Percentiles rank a stretch among this genome's conserved stretches.
These are phyloP conservation scores for Diphyllodes magnificus DNA, from an alignment of 2,113 vertebrate genomes.

Conservation along the genomic window DNA sequence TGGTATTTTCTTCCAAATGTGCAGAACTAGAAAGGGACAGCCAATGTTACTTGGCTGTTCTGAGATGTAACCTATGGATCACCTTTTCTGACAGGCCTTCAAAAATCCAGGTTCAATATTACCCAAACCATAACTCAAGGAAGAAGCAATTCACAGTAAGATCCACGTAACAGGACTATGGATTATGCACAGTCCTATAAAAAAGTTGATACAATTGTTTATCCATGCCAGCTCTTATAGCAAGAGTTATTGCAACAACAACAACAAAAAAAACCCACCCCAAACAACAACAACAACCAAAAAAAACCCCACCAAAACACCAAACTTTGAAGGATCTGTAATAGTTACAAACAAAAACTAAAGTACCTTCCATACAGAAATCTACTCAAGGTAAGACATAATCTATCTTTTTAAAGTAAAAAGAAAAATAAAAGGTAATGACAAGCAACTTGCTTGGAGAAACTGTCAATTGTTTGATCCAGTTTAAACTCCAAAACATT, in stretches of 20 bases:
- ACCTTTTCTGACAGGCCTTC: neutral
- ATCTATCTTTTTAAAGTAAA: neutral
- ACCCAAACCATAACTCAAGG: neutral
- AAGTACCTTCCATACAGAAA: neutral
- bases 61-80: neutral
- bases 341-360: neutral
- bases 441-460: neutral
- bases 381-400: neutral
- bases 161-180: neutral
- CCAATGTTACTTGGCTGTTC: neutral
- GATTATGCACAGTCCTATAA: neutral
- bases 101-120: neutral
- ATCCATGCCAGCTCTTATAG: neutral
- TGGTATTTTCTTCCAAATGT: neutral
- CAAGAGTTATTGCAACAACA: neutral
- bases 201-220: neutral
- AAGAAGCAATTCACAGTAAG: neutral
- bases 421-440: neutral
- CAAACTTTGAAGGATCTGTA: neutral
- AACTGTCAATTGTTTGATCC: neutral
- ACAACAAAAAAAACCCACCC: neutral
- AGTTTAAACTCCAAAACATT: neutral
- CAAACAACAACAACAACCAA: neutral
- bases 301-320: neutral
- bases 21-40: neutral